phyloP scores from a whole-genome alignment of 2,888 invertebrate genomes.

The Graphium colonna region DNA sequence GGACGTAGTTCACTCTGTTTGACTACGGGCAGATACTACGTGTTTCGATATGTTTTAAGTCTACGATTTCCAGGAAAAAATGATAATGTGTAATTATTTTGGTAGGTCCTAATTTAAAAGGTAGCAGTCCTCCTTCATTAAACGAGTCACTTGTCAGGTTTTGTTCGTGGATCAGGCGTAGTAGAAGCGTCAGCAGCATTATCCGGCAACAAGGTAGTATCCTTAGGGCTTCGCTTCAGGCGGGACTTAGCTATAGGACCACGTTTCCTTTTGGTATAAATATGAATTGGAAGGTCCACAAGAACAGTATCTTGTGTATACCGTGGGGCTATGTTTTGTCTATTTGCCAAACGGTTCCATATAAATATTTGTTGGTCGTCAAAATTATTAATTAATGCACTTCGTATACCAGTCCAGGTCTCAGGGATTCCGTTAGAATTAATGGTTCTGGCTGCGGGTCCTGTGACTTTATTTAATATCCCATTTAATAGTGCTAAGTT shows the following conservation, averaged over 20 bases:
- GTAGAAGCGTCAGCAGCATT: background rate
- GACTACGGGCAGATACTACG: too few relatives aligned
- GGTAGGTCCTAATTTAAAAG: constrained; percentile 29
- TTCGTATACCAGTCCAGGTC: too few relatives aligned
- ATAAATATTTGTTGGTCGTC: too few relatives aligned
- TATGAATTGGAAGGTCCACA: constrained; percentile 27
- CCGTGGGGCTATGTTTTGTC: too few relatives aligned
- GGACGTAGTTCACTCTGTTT: background rate
- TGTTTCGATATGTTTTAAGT: constrained; percentile 13
- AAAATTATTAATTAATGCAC: too few relatives aligned
- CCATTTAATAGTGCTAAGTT: too few relatives aligned
- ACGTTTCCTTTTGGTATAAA: constrained; percentile 25
- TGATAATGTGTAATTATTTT: constrained; percentile 30
- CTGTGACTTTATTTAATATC: too few relatives aligned
- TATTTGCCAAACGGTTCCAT: too few relatives aligned
- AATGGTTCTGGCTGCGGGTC: too few relatives aligned
- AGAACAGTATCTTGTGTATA: constrained; percentile 23
- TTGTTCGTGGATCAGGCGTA: constrained; percentile 7
- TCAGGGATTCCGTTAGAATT: too few relatives aligned
- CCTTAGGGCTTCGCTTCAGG: constrained; percentile 17
- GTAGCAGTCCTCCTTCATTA: constrained; percentile 30
- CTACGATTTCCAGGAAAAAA: constrained; percentile 24
- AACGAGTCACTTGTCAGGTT: constrained; percentile 29
- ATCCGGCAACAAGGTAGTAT: constrained; percentile 26
- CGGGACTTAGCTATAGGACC: constrained; percentile 27